Evolutionary conservation across 2,113 vertebrate species (phyloP).

Genomic region (Triplophysa tibetana): DNA sequence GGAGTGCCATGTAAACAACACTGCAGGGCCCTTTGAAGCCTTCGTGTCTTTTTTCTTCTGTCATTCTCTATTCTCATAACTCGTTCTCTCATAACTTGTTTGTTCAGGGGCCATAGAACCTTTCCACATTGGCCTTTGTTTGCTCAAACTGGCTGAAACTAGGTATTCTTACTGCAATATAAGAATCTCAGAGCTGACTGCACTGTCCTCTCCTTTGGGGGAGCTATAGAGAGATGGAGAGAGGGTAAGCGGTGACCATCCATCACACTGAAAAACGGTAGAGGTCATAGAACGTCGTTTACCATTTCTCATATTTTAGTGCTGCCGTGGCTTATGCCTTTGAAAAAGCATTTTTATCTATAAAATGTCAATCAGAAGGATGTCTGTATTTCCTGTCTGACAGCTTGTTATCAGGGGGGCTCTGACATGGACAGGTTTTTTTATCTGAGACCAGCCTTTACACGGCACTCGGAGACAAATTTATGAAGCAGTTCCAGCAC

Average conservation of each 20-base stretch:
- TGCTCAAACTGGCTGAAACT: constrained; percentile 8
- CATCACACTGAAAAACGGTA: constrained; percentile 26
- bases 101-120: not conserved
- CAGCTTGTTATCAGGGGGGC: constrained; percentile 28
- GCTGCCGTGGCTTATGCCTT: constrained; percentile 18
- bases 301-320: constrained; percentile 37
- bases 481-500: too few species aligned
- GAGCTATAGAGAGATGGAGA: not conserved
- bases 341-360: constrained; percentile 33
- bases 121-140: constrained; percentile 1
- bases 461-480: not conserved
- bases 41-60: constrained; percentile 42
- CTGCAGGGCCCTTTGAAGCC: constrained; percentile 33
- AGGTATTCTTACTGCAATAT: not conserved
- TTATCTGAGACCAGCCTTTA: not conserved
- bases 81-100: constrained; percentile 57
- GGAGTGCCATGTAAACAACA: constrained; percentile 46
- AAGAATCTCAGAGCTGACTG: not conserved
- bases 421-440: not conserved
- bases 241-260: constrained; percentile 5
- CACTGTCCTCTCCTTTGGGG: constrained; percentile 20
- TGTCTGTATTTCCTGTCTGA: constrained; percentile 38
- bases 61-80: constrained; percentile 32
- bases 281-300: constrained; percentile 56
- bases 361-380: constrained; percentile 26